Evolutionary conservation across 1,140 invertebrate species (phyloP), one percentile per base, ranked within the genome.

Genomic region (Probaryconus sp.): DNA sequence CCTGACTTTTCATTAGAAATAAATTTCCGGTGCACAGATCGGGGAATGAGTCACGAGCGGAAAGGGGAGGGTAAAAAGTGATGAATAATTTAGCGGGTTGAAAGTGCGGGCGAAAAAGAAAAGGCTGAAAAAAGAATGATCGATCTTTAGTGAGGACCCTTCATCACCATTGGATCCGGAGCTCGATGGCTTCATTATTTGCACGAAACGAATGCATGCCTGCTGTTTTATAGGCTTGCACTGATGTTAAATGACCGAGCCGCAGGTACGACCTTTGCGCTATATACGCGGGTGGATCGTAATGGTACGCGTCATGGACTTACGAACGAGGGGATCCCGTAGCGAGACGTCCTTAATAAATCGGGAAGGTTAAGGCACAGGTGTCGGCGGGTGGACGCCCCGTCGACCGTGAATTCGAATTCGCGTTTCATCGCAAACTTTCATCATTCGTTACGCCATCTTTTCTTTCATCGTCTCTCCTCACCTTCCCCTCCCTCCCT

Each of bases 141-240:
- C 42, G 38, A 69, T 69, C 45, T 45, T 58, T 37, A 35, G 45
- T 28, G 30, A 21, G 53, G 38, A 48, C 17, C 28, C 48, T 74
- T 55, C 64, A 64, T 68, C 63, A 53, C 30, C 13, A 55, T 64
- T 43, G 51, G 51, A 47, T 30, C 47, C 37, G 33, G 42, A 9
- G 17, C 40, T 26, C 56, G 76, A 83, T 76, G 79, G 78, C 81
- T 84, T 81, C 77, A 84, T 84, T 82, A 80, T 80, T 70, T 65
- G 77, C 70, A 72, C 75, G 78, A 75, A 76, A 78, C 72, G 73
- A 77, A 72, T 70, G 77, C 58, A 76, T 73, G 69, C 83, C 80
- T 69, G 83, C 83, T 83, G 80, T 81, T 83, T 82, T 81, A 83
- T 81, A 77, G 77, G 70, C 55, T 70, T 69, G 65, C 63, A 48